These are phyloP conservation scores for Phortica variegata DNA, from an alignment of 1,140 invertebrate genomes.

Conservation along the genomic window DNA sequence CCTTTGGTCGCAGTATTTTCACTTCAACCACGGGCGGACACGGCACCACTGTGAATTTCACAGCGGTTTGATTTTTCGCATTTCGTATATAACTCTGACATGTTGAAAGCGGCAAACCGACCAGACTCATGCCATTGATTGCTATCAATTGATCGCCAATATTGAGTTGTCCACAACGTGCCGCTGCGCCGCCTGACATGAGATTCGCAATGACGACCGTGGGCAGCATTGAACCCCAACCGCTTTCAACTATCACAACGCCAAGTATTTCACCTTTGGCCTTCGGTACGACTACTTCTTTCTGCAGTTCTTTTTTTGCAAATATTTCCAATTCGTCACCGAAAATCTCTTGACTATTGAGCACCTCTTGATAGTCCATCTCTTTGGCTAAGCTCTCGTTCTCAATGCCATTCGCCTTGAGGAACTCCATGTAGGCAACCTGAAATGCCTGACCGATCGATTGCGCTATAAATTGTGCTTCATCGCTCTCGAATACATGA, in stretches of 20 bases:
- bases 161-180: slow-evolving; percentile 94
- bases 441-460: slow-evolving; percentile 99
- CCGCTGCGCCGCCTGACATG: slow-evolving; percentile 91
- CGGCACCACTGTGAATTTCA: slow-evolving; percentile 97
- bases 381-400: slow-evolving; percentile 98
- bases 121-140: slow-evolving; percentile 97
- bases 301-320: slow-evolving; percentile 96
- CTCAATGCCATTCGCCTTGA: slow-evolving; percentile 98
- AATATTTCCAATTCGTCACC: slow-evolving; percentile 98
- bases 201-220: slow-evolving; percentile 98
- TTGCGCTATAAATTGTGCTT: slow-evolving; percentile 98
- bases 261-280: slow-evolving; percentile 96
- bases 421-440: slow-evolving; percentile 99
- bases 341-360: slow-evolving; percentile 98
- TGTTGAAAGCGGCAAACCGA: slow-evolving; percentile 94
- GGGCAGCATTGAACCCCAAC: slow-evolving; percentile 99
- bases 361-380: slow-evolving; percentile 98
- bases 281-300: slow-evolving; percentile 98
- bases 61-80: slow-evolving; percentile 96
- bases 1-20: slow-evolving; percentile 97
- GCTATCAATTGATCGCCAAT: slow-evolving; percentile 99
- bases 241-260: slow-evolving; percentile 98
- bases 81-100: slow-evolving; percentile 99
- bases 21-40: slow-evolving; percentile 99
- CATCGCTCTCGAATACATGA: slow-evolving; percentile 99